Evolutionary conservation across 2,113 vertebrate species (phyloP), one percentile per base, ranked within the genome.

Genomic region (Percopsis transmontana): DNA sequence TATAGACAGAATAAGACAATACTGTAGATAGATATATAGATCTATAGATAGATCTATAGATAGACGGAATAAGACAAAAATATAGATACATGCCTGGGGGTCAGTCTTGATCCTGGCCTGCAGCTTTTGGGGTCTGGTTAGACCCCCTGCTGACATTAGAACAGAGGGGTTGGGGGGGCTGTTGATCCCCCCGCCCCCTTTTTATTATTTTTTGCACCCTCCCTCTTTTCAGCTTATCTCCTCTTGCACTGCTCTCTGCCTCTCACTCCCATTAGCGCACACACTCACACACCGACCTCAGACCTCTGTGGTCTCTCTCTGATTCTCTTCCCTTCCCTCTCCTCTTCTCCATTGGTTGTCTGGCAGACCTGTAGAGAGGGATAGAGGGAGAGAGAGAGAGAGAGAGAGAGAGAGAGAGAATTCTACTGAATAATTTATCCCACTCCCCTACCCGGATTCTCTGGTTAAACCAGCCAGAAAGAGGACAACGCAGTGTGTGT

Each of bases 381-480:
- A 19, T 56, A 66, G 75, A 14, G 38, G 64, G 48, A 47, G 19
- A 66, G 48, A 20, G 20, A 62, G 47, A 42, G 39, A 62, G 59
- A 65, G 62, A 74, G 60, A 41, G 55, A 40, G 54, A 38, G 48
- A 65, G 48, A 15, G 63, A 66, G 71, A 19, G 21, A 70, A 47
- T 54, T 59, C 72, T 72, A 47, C 71, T 90, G 84, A 91, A 92
- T 92, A 84, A 89, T 92, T 91, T 83, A 91, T 85, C 68, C 69
- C 38, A 74, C 62, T 75, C 66, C 66, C 80, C 79, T 84, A 75
- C 77, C 81, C 76, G 81, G 85, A 80, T 84, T 86, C 84, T 68
- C 72, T 79, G 65, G 80, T 88, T 86, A 86, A 87, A 79, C 76
- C 81, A 83, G 79, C 85, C 84, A 75, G 82, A 87, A 81, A 87